Base-by-base conservation (phyloP, 2,888 invertebrate genomes). In the Pristionchus entomophagus region DNA sequence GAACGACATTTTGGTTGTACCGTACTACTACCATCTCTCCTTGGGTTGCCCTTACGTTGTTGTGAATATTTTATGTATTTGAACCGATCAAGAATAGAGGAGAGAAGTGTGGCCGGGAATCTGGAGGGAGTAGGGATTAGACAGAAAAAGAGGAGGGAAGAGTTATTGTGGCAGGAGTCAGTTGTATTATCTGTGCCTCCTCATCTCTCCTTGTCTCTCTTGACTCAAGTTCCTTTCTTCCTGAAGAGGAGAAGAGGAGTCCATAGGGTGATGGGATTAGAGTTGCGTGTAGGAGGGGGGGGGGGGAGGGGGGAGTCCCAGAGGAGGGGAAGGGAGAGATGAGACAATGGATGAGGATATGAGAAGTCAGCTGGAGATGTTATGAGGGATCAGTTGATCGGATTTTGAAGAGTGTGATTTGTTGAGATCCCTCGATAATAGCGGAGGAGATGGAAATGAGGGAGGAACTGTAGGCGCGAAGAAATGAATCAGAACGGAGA, bases 181-280 rank as follows among this genome's bases (percentile, higher is more conserved):
- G 56, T 56, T 56, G 56, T 56, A 56, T 56, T 56, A 56, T 56
- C 56, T 56, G 56, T 14, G 8, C 17, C 56, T 56, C 65, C 22
- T 19, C 35, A 29, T 65, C 38, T 14, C 32, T 17, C 22, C 22
- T 29, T 35, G 17, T 65, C 19, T 35, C 69, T 73, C 41, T 73
- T 73, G 65, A 73, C 69, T 73, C 69, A 73, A 73, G 69, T 73
- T 73, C 69, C 69, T 73, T 73, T n/a, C 69, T 41, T 73, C n/a
- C 22, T n/a, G 56, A n/a, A n/a, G n/a, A n/a, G n/a, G n/a, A n/a
- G 35, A 22, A 65, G 65, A 73, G 41, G 69, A 51, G 45, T 49
- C 29, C 29, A 51, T 51, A n/a, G n/a, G n/a, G 78, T 78, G 78
- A 51, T 49, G 45, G 78, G 51, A 78, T 49, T 78, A 78, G 78